A percentile compares a stretch with the other conserved stretches of the same genome.
Evolutionary conservation across 2,797 vertebrate genomes (phyloP).

Genomic region (Denticeps clupeoides): DNA sequence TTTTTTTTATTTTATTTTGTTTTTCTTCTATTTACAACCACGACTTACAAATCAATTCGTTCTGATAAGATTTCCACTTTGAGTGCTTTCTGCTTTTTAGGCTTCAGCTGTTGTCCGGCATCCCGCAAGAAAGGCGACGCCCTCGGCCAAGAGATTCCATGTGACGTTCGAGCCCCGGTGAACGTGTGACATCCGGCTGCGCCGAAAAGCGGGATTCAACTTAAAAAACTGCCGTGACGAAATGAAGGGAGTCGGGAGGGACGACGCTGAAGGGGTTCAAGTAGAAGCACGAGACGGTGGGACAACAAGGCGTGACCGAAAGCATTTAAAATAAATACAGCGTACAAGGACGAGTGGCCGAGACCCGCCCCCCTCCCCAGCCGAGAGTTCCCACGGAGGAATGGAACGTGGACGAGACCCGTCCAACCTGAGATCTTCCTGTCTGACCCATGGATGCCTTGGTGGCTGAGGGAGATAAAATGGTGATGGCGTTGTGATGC

Average conservation of each 20-base stretch:
- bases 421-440: constrained; percentile 35
- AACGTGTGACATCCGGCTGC: constrained; percentile 13
- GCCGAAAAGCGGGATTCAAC: constrained; percentile 12
- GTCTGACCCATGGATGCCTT: constrained; percentile 8
- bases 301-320: constrained; percentile 39
- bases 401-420: constrained; percentile 26
- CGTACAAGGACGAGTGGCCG: constrained; percentile 42
- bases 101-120: constrained; percentile 16
- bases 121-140: constrained; percentile 12
- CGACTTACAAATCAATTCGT: constrained; percentile 47
- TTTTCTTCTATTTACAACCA: constrained; percentile 72
- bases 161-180: constrained; percentile 9
- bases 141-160: constrained; percentile 8
- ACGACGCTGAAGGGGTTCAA: constrained; percentile 39
- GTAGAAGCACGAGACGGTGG: constrained; percentile 39
- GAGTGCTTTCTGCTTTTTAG: constrained; percentile 20
- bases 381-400: constrained; percentile 8
- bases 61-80: constrained; percentile 19
- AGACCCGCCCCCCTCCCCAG: constrained; percentile 10
- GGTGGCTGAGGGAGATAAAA: background rate
- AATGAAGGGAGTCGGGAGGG: too few species aligned
- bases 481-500: constrained; percentile 8
- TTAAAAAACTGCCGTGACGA: too few species aligned
- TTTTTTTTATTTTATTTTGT: too few species aligned
- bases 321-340: constrained; percentile 51